These are phyloP conservation scores for Lycia hirtaria DNA, from an alignment of 2,888 invertebrate species.

Conservation along the genomic window DNA sequence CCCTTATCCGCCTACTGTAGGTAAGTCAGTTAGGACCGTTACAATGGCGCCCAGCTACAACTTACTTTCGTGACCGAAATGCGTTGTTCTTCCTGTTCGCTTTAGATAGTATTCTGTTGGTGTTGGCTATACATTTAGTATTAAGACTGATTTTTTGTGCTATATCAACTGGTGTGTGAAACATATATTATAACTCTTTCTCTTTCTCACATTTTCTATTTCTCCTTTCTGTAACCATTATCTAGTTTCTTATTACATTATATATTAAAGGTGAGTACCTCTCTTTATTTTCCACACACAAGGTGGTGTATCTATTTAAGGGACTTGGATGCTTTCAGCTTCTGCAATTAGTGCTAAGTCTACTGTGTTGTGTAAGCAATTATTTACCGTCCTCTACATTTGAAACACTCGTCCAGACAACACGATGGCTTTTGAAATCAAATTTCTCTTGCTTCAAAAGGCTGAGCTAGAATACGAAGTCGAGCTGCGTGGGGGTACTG, in stretches of 20 bases:
- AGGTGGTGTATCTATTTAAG: not conserved
- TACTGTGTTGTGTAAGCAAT: not conserved
- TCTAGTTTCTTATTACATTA: not conserved
- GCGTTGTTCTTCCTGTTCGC: not conserved
- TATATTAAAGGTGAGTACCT: too few relatives aligned
- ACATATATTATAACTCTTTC: too few relatives aligned
- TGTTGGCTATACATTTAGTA: not conserved
- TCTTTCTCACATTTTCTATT: too few relatives aligned
- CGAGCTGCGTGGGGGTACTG: slow-evolving; percentile 27
- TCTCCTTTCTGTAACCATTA: too few relatives aligned
- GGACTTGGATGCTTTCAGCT: not conserved
- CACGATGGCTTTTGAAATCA: not conserved
- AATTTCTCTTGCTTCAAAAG: not conserved
- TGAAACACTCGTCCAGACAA: not conserved
- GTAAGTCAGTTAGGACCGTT: not conserved
- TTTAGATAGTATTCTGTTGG: not conserved
- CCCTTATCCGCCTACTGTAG: too few relatives aligned
- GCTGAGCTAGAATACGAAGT: slow-evolving; percentile 30
- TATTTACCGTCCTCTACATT: too few relatives aligned
- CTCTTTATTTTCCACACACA: not conserved
- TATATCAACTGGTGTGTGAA: not conserved
- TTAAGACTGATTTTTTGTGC: not conserved
- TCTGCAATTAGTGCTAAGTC: not conserved
- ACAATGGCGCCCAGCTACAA: not conserved
- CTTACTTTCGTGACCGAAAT: not conserved